Evolutionary conservation across 2,797 vertebrate species (phyloP).

Genomic region (Sebastiscus tertius): DNA sequence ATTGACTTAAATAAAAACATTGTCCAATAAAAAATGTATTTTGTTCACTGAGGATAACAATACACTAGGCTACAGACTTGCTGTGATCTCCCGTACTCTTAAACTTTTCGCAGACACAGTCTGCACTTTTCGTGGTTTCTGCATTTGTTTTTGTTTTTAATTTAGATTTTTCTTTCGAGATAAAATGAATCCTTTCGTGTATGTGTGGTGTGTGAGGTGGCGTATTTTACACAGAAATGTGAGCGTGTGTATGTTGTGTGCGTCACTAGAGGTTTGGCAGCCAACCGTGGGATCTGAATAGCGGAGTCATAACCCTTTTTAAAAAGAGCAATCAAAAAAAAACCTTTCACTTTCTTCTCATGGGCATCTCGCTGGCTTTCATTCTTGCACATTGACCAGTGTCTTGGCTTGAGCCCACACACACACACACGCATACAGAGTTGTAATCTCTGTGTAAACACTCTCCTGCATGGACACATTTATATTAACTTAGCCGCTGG

Average conservation of each 20-base stretch:
- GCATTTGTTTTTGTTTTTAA: constrained; percentile 56
- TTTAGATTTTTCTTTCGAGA: constrained; percentile 61
- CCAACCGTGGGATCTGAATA: constrained; percentile 59
- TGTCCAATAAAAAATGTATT: constrained; percentile 14
- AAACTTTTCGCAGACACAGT: constrained; percentile 27
- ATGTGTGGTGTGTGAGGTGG: constrained; percentile 51
- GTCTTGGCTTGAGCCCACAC: constrained; percentile 34
- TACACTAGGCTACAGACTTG: neutral
- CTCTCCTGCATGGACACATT: constrained; percentile 17
- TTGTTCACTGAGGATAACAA: neutral
- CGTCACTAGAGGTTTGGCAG: constrained; percentile 85
- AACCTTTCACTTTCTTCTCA: constrained; percentile 59
- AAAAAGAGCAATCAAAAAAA: constrained; percentile 60
- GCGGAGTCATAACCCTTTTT: constrained; percentile 71
- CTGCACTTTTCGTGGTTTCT: constrained; percentile 43
- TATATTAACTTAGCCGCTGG: constrained; percentile 34
- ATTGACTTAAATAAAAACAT: neutral
- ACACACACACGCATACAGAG: neutral
- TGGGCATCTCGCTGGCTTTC: constrained; percentile 32
- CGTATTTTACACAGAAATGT: constrained; percentile 50
- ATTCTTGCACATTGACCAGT: constrained; percentile 44
- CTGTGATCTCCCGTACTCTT: constrained; percentile 19
- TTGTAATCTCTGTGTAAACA: constrained; percentile 13
- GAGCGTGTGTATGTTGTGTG: constrained; percentile 63
- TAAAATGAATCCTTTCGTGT: constrained; percentile 59